phyloP scores from a whole-genome alignment of 2,113 vertebrate genomes.

The Todiramphus saurophagus region DNA sequence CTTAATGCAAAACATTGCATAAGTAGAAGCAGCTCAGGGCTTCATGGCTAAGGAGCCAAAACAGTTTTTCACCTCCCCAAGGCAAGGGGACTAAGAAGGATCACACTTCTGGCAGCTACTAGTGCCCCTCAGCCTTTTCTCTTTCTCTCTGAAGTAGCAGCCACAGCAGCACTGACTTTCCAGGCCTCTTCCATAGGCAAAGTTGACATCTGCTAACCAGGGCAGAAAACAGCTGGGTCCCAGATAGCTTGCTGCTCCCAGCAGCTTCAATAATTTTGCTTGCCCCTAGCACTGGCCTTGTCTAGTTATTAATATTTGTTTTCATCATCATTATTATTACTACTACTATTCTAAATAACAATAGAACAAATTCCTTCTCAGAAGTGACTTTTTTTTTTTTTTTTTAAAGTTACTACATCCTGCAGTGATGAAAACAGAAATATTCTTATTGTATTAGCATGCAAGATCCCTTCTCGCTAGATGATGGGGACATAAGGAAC shows the following conservation, averaged over 20 bases:
- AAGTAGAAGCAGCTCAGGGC: not conserved
- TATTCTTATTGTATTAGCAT: not conserved
- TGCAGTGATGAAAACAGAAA: not conserved
- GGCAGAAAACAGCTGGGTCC: not conserved
- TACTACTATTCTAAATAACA: not conserved
- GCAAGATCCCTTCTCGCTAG: not conserved
- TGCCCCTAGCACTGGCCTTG: not conserved
- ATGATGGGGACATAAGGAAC: accelerated
- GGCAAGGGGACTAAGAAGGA: accelerated
- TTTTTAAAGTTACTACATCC: not conserved
- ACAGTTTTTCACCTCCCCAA: not conserved
- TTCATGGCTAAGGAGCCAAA: not conserved
- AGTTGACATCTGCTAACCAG: not conserved
- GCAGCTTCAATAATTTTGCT: not conserved
- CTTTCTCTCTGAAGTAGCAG: not conserved
- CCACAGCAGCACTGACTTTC: accelerated
- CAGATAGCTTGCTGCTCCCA: not conserved
- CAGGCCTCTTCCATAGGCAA: not conserved
- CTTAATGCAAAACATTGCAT: not conserved
- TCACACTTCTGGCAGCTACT: not conserved
- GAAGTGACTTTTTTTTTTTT: not conserved
- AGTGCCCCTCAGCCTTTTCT: not conserved
- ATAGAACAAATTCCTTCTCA: not conserved
- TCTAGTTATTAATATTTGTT: not conserved
- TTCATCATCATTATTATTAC: not conserved